Evolutionary conservation across 2,797 vertebrate species (phyloP), one percentile per base, ranked within the genome.

Genomic region (Melanotaenia trifasciata): DNA sequence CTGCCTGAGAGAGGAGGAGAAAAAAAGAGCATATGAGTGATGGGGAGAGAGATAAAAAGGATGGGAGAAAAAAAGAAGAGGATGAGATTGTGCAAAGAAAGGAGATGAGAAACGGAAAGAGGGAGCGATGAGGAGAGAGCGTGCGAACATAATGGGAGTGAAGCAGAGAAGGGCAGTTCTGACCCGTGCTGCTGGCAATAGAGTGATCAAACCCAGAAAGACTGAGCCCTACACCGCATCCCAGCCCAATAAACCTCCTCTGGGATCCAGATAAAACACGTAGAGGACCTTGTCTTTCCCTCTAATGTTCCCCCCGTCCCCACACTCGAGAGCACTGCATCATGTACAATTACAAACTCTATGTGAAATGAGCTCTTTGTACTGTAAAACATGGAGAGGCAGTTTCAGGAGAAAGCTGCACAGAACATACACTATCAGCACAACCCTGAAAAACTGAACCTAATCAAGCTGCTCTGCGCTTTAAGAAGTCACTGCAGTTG

Each of bases 151-250:
- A 83, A 86, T 72, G 70, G 67, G 47, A 84, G 64, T 64, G 76
- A 65, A 89, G 71, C 78, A 73, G 81, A 26, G 64, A 70, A 78
- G 82, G 87, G 79, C 63, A 65, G 86, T 84, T 88, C 83, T 90
- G 90, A 90, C 87, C 91, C 79, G 36, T 38, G 20, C 79, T 80
- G 80, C 83, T 76, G 87, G 91, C 88, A 89, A 85, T 72, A 73
- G 82, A 78, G 88, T 82, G 90, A 91, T 91, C 87, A 92, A 92
- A 90, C 90, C 89, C 76, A 61, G 84, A 84, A 87, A 92, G 87
- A 88, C 79, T 79, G 86, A 76, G 83, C 82, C 89, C 76, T 73
- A 80, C 80, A 86, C 81, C 74, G 77, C 81, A 83, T 90, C 84
- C 78, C 85, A 87, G 83, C 81, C 76, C 84, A 81, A 81, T 88